Conservation (phyloP, 2,888 invertebrate species). For the Masnerella sp. region DNA sequence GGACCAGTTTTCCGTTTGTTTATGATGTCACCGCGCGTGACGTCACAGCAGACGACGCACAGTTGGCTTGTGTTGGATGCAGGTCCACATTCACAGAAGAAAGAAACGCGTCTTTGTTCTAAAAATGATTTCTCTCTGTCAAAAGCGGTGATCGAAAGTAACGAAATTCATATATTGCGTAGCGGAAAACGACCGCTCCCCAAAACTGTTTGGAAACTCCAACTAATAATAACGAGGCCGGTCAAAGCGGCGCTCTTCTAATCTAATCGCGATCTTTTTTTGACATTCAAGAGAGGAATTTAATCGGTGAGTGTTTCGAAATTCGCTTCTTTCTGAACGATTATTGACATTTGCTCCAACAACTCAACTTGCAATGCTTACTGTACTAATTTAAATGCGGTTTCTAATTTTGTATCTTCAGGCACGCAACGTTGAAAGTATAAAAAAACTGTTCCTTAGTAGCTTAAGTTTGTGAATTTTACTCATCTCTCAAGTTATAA, state of each 20-base stretch:
- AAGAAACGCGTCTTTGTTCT: conserved; percentile 32
- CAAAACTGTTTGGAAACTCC: too few relatives aligned
- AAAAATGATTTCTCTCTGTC: conserved; percentile 14
- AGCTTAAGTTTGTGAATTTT: background rate
- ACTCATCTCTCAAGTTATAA: background rate
- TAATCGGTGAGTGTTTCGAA: background rate
- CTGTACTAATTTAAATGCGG: conserved; percentile 37
- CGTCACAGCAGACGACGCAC: conserved; percentile 15
- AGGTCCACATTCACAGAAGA: conserved; percentile 1
- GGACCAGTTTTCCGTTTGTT: conserved; percentile 17
- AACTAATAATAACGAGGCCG: too few relatives aligned
- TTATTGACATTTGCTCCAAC: background rate
- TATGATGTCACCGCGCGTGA: conserved; percentile 28
- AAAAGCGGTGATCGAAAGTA: too few relatives aligned
- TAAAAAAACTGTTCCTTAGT: conserved; percentile 23
- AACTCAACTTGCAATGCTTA: conserved; percentile 7
- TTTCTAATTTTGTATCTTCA: conserved; percentile 41
- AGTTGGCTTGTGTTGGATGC: conserved; percentile 1
- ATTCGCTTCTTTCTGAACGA: background rate
- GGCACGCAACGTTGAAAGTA: conserved; percentile 14
- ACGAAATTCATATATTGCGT: too few relatives aligned
- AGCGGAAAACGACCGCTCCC: too few relatives aligned
- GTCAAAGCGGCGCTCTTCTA: background rate
- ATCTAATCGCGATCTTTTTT: conserved; percentile 10
- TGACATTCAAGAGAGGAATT: background rate